Percentiles rank a stretch among this genome's conserved stretches.
Evolutionary conservation across 2,113 vertebrate genomes (phyloP).

Genomic region (Heliornis fulica): DNA sequence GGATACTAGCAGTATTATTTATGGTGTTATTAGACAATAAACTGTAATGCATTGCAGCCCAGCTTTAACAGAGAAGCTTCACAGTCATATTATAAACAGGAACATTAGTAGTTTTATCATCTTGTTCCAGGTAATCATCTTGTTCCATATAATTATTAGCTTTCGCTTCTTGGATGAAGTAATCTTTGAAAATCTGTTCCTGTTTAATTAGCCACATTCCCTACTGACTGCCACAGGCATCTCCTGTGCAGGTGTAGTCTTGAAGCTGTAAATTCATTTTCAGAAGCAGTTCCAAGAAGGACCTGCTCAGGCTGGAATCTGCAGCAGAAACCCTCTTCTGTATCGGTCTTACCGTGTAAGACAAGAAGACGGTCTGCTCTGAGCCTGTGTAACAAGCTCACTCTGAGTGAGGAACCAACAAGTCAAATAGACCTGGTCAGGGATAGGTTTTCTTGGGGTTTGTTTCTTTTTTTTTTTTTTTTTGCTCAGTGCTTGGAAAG

Average conservation of each 20-base stretch:
- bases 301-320: slow-evolving; percentile 19
- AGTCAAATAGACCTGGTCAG: background rate
- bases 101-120: slow-evolving; percentile 56
- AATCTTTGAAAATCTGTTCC: slow-evolving; percentile 54
- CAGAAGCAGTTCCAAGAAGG: slow-evolving; percentile 20
- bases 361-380: background rate
- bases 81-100: background rate
- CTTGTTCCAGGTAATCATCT: slow-evolving; percentile 61
- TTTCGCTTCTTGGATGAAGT: slow-evolving; percentile 36
- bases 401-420: background rate
- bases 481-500: background rate
- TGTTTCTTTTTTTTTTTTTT: background rate
- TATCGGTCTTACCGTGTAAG: background rate
- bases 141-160: slow-evolving; percentile 45
- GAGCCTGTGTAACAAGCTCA: background rate
- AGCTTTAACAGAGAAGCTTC: background rate
- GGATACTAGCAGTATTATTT: background rate
- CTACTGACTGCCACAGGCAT: slow-evolving; percentile 56
- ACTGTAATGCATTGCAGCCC: background rate
- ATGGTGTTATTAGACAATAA: background rate
- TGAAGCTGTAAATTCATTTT: slow-evolving; percentile 42
- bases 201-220: slow-evolving; percentile 65
- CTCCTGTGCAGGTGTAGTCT: slow-evolving; percentile 64
- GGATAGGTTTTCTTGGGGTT: background rate
- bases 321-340: background rate